Evolutionary conservation across 37 sponge, comb jelly and placozoan species (phyloP), one percentile per base, ranked within the genome.

Genomic region (Diacarnus erythraeanus): DNA sequence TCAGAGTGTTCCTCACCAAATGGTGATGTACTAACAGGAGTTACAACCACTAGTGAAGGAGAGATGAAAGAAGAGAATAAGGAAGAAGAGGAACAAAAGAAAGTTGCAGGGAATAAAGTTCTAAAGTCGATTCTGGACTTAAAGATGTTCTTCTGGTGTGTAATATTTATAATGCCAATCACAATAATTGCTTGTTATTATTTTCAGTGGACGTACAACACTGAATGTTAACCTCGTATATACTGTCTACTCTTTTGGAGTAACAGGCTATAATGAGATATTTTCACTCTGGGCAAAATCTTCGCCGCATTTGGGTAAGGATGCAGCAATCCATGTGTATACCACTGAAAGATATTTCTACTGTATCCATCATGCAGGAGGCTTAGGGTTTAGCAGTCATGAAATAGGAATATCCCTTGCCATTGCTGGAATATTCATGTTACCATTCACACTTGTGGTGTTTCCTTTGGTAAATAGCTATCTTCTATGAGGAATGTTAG

Each of bases 221-320:
- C 27, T 74, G 2, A 47, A 58, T 8, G 18, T 79, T n/a, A 30
- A 87, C 5, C 6, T 84, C 21, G 66, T 83, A 36, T 91, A 87
- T 42, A 69, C 72, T 38, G 57, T 39, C 6, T 91, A 80, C 51
- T 83, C 92, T 17, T 87, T 84, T 80, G 92, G 77, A 22, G 71
- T 91, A 39, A 87, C 87, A 59, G 92, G 92, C 21, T 87, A 78
- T 42, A 84, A 91, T 47, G 92, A 91, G 72, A 39, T 87, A 56
- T 91, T 64, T 66, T 71, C 92, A 22, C 57, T 91, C 18, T 91
- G 83, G 83, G 66, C 73, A 33, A 42, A 64, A 18, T 80, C 92
- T 30, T 36, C 74, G 9, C 69, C 72, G 0, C 36, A 74, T 34
- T 41, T 80, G 60, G 92, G 92, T 87, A 81, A 42, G n/a, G n/a